Base-by-base conservation (phyloP, 2,888 invertebrate species). In the Cantharis rufa region DNA sequence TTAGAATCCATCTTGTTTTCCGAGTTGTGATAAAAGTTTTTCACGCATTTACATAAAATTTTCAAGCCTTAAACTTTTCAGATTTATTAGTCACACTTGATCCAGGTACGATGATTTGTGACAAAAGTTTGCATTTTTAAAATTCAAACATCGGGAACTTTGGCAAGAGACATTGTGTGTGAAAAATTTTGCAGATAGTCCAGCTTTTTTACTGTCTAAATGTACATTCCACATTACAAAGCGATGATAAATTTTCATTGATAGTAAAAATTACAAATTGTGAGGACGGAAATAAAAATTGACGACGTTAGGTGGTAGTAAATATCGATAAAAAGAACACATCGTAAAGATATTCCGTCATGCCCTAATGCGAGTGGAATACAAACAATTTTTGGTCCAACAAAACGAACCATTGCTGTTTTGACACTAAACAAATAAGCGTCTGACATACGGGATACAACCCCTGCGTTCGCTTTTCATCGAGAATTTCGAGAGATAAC, bases 81-180 rank as follows among this genome's bases (percentile, higher is more conserved):
- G 24, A 66, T 66, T 66, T 66, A 66, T 66, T 66, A 66, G 64
- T 16, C 64, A 66, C 64, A 66, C 24, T 66, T 24, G 64, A 66
- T 66, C 64, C 64, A 66, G 64, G 64, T 66, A 24, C n/a, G 16
- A 66, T 66, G 64, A 66, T 66, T 66, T 66, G 64, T 66, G 64
- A 66, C 24, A 16, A 66, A 66, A 66, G 64, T 66, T 66, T 24
- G 18, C 24, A 66, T 66, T 66, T 66, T 66, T 66, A 66, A 66
- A 66, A 66, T 66, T 48, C 48, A 48, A 48, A 48, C 48, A 48
- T 48, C 48, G 48, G 48, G n/a, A 48, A 48, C 48, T 48, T 48
- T 48, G 48, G 48, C n/a, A 48, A 48, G 48, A 48, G 48, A n/a
- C 48, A 48, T n/a, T 48, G 48, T 48, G 48, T 48, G 48, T 48